Evolutionary conservation across 1,140 invertebrate genomes (phyloP).

Genomic region (Akabosia matsudoensis): DNA sequence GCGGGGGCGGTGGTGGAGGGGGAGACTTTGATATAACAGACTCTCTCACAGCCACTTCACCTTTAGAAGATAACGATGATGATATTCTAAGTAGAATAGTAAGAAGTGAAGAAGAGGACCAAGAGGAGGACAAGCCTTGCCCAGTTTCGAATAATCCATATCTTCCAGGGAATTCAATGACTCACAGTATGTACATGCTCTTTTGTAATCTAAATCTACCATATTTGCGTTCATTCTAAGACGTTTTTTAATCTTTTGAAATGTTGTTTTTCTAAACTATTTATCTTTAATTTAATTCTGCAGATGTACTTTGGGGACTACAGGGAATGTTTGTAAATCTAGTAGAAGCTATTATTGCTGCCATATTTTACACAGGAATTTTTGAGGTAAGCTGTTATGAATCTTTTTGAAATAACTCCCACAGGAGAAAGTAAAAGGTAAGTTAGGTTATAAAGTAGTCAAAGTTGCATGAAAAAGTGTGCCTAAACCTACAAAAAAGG

Average conservation of each 20-base stretch:
- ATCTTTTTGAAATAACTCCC: too few relatives aligned
- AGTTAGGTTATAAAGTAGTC: too few relatives aligned
- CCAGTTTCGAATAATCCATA: constrained; percentile 25
- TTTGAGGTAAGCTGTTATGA: constrained; percentile 26
- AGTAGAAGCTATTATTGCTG: constrained; percentile 10
- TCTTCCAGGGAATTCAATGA: constrained; percentile 5
- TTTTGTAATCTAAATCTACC: neutral
- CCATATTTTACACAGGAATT: constrained; percentile 15
- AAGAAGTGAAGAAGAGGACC: constrained; percentile 4
- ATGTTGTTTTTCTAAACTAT: neutral
- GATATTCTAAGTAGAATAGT: constrained; percentile 19
- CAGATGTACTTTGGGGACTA: constrained; percentile 17
- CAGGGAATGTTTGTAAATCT: constrained; percentile 23
- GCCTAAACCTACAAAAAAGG: too few relatives aligned
- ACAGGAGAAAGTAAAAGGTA: too few relatives aligned
- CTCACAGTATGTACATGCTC: constrained; percentile 7
- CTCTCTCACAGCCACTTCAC: neutral
- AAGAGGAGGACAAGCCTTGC: constrained; percentile 8
- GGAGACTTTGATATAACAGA: neutral
- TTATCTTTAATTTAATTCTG: neutral
- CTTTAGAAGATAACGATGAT: constrained; percentile 17
- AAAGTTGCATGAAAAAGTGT: too few relatives aligned
- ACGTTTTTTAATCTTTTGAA: neutral
- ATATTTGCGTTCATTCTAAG: neutral
- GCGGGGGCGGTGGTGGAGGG: neutral